Base-by-base conservation (phyloP, 2,888 invertebrate species). In the Nineta flava region DNA sequence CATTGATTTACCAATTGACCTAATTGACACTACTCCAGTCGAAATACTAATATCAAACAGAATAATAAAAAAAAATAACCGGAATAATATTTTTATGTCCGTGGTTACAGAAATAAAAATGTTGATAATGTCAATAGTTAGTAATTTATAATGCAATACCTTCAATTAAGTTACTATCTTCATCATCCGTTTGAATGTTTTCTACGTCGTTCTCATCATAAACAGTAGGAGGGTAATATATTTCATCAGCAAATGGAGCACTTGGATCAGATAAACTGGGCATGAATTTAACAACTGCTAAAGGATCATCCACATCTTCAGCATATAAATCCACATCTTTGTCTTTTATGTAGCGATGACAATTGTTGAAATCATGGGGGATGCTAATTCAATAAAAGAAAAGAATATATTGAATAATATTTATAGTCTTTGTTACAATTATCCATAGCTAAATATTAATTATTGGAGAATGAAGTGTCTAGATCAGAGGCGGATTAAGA, bases 181-280 rank as follows among this genome's bases (percentile, higher is more conserved):
- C 21, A 26, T n/a, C 44, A 44, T 44, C 21, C 9, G 15, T 26
- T 44, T 44, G 21, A n/a, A 26, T 21, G 9, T 21, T 13, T 7
- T 44, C 44, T 12, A 17, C 44, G 4, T 13, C 15, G 12, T 44
- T 21, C 9, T 44, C 44, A 26, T 15, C n/a, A n/a, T 38, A 38
- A 38, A 38, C 9, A 13, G 74, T 59, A 50, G 85, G 81, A 19
- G 87, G 87, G 62, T 76, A 83, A 62, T 83, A 87, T 13, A 85
- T 73, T 67, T 87, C 86, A 59, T 87, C 86, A n/a, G 87, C 84
- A 61, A 78, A 87, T 55, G 81, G 77, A 2, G 78, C 75, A 52
- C 73, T 70, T 1, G 74, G 73, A 60, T 83, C 76, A 6, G 69
- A 71, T 50, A 72, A 66, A 52, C 76, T 79, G 12, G 90, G 90